Percentiles rank a stretch among this genome's conserved stretches.
Evolutionary conservation across 2,888 invertebrate genomes (phyloP).

Genomic region (Mayetiola destructor): DNA sequence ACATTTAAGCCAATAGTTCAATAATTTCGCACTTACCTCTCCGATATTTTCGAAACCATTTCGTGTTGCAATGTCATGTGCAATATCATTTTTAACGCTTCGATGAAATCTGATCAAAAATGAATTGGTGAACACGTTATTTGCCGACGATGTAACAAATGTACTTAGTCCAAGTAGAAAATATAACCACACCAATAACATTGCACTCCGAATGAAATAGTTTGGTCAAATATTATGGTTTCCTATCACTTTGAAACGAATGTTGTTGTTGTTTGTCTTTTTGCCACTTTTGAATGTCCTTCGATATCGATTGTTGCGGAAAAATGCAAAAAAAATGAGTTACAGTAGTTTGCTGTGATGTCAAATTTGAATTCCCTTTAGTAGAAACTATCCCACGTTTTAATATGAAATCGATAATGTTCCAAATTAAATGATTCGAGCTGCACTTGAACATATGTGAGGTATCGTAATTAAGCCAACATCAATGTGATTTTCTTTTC

Average conservation of each 20-base stretch:
- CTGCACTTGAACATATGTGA: too few species aligned
- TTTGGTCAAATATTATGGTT: background rate
- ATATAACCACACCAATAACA: slow-evolving; percentile 20
- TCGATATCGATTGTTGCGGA: too few species aligned
- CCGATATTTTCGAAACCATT: slow-evolving; percentile 91
- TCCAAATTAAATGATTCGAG: too few species aligned
- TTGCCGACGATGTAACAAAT: slow-evolving; percentile 13
- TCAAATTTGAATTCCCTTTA: too few species aligned
- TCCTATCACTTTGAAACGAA: background rate
- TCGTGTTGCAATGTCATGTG: slow-evolving; percentile 64
- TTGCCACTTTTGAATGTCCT: too few species aligned
- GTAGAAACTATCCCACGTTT: too few species aligned
- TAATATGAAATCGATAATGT: too few species aligned
- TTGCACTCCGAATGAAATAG: slow-evolving; percentile 15
- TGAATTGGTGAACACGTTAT: slow-evolving; percentile 84
- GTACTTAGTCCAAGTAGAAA: slow-evolving; percentile 16
- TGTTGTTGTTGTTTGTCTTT: too few species aligned
- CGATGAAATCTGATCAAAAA: slow-evolving; percentile 83
- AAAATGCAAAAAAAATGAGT: too few species aligned
- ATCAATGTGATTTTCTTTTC: too few species aligned
- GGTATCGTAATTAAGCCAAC: too few species aligned
- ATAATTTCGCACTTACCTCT: slow-evolving; percentile 57
- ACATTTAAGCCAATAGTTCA: background rate
- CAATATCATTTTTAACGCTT: slow-evolving; percentile 59
- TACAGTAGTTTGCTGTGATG: too few species aligned